These are phyloP conservation scores for Argyresthia albistria DNA, from an alignment of 2,888 invertebrate species.

Conservation along the genomic window DNA sequence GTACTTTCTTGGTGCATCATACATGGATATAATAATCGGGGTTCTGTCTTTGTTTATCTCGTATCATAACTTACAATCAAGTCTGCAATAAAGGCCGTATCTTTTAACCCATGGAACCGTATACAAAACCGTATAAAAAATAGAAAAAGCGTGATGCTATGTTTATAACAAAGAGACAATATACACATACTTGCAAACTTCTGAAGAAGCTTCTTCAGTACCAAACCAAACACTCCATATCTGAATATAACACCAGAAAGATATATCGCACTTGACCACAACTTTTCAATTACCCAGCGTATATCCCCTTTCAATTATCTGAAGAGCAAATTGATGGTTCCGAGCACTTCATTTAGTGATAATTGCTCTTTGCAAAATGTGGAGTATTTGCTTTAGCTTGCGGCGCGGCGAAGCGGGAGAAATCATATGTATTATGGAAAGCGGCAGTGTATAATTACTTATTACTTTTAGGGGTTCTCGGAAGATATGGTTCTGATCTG, in stretches of 20 bases:
- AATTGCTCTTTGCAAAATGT: slow-evolving; percentile 4
- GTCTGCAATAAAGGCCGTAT: not conserved
- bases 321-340: slow-evolving; percentile 8
- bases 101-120: too few relatives aligned
- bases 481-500: not conserved
- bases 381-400: slow-evolving; percentile 1
- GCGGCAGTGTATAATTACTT: not conserved
- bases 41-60: not conserved
- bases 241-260: too few relatives aligned
- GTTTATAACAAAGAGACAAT: too few relatives aligned
- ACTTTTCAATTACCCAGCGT: slow-evolving; percentile 9
- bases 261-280: not conserved
- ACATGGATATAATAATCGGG: too few relatives aligned
- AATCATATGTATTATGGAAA: slow-evolving; percentile 16
- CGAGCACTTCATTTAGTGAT: slow-evolving; percentile 8
- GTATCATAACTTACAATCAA: slow-evolving; percentile 4
- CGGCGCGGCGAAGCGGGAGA: slow-evolving; percentile 10
- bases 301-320: slow-evolving; percentile 11
- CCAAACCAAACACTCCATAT: too few relatives aligned
- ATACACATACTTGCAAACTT: too few relatives aligned
- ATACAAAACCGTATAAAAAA: too few relatives aligned
- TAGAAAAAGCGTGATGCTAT: too few relatives aligned
- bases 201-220: too few relatives aligned
- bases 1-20: too few relatives aligned
- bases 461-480: not conserved